phyloP scores from a whole-genome alignment of 2,797 vertebrate species.

The Tokudaia tokunoshimensis region DNA sequence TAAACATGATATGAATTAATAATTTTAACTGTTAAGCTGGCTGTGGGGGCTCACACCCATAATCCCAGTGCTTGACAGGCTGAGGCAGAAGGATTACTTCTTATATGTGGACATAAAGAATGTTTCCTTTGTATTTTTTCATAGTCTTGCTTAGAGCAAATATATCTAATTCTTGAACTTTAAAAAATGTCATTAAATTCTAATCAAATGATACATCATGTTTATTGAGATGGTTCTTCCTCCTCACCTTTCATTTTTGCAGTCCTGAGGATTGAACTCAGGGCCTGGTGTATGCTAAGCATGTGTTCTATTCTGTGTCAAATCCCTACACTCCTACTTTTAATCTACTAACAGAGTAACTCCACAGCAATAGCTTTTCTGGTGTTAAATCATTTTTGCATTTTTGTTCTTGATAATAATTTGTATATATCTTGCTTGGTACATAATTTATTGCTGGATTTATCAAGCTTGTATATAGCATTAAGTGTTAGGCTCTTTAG shows the following conservation, averaged over 20 bases:
- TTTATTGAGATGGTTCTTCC: constrained; percentile 8
- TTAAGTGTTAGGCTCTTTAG: neutral
- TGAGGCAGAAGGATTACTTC: neutral
- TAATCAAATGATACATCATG: neutral
- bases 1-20: constrained; percentile 14
- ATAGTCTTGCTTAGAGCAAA: neutral
- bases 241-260: neutral
- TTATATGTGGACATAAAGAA: constrained; percentile 33
- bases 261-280: neutral
- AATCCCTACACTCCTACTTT: neutral
- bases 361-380: constrained; percentile 22
- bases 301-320: neutral
- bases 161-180: neutral
- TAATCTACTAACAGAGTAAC: neutral
- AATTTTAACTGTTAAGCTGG: neutral
- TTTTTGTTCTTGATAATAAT: constrained; percentile 49
- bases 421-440: neutral
- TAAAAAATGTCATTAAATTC: neutral
- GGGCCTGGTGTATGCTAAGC: neutral
- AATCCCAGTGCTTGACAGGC: neutral
- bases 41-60: no score
- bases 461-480: neutral
- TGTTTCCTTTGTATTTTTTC: constrained; percentile 13
- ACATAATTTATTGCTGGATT: constrained; percentile 31
- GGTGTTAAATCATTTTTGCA: constrained; percentile 28